Conservation (phyloP, 2,888 invertebrate species). For the Chirona hameri region DNA sequence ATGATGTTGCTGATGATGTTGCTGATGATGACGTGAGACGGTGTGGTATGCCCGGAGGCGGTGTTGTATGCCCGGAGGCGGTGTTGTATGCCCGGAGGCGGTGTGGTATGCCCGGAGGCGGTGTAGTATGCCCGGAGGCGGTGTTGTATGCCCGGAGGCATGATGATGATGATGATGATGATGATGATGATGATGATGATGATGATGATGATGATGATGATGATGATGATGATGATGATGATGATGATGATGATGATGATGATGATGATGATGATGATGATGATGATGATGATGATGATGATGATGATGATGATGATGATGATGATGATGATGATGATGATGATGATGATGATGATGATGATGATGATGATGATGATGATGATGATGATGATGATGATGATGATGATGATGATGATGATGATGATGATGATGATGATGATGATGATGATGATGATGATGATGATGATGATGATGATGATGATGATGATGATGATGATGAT, state of each 20-base stretch:
- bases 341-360: constrained; percentile 22
- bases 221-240: constrained; percentile 22
- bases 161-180: constrained; percentile 5
- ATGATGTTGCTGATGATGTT: no score
- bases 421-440: constrained; percentile 22
- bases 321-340: constrained; percentile 22
- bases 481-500: constrained; percentile 22
- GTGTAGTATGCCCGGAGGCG: no score
- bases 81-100: no score
- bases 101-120: no score
- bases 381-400: constrained; percentile 22
- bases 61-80: no score
- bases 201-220: constrained; percentile 22
- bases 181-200: constrained; percentile 22
- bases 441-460: constrained; percentile 22
- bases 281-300: constrained; percentile 22
- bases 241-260: constrained; percentile 22
- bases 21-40: no score
- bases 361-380: constrained; percentile 22
- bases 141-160: no score
- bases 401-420: constrained; percentile 22
- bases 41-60: no score
- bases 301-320: constrained; percentile 22
- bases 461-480: constrained; percentile 22
- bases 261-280: constrained; percentile 22